A percentile compares a stretch with the other conserved stretches of the same genome.
Conservation (phyloP, 2,113 vertebrate species). For the Scalopus aquaticus region DNA sequence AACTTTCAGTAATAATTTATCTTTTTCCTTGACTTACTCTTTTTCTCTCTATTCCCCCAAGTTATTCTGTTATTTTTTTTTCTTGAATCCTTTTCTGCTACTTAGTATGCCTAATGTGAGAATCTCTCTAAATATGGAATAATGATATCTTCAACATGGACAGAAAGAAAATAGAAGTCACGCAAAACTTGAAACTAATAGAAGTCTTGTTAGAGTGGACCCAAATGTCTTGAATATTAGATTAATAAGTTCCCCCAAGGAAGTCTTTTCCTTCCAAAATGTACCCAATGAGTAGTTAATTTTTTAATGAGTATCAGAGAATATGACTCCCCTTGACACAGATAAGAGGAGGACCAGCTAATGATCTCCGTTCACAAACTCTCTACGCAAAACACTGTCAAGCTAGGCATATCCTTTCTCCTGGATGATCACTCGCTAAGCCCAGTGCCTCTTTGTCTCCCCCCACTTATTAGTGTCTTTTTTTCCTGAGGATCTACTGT, state of each 20-base stretch:
- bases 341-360: background rate
- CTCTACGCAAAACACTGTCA: background rate
- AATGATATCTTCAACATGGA: background rate
- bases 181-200: background rate
- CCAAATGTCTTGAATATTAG: background rate
- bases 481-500: background rate
- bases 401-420: background rate
- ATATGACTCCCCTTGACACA: background rate
- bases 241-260: background rate
- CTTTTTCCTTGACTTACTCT: conserved; percentile 10
- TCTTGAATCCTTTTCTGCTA: conserved; percentile 34
- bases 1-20: conserved; percentile 7
- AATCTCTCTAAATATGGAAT: conserved; percentile 27
- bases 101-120: conserved; percentile 14
- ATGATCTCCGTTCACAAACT: background rate
- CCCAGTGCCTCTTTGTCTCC: background rate
- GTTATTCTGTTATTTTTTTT: background rate
- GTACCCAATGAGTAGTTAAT: background rate
- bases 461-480: background rate
- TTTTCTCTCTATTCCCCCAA: background rate
- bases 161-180: conserved; percentile 23
- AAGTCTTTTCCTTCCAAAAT: background rate
- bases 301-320: background rate
- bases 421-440: background rate
- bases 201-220: background rate